phyloP scores from a whole-genome alignment of 2,113 vertebrate genomes.

The Tragelaphus strepsiceros region DNA sequence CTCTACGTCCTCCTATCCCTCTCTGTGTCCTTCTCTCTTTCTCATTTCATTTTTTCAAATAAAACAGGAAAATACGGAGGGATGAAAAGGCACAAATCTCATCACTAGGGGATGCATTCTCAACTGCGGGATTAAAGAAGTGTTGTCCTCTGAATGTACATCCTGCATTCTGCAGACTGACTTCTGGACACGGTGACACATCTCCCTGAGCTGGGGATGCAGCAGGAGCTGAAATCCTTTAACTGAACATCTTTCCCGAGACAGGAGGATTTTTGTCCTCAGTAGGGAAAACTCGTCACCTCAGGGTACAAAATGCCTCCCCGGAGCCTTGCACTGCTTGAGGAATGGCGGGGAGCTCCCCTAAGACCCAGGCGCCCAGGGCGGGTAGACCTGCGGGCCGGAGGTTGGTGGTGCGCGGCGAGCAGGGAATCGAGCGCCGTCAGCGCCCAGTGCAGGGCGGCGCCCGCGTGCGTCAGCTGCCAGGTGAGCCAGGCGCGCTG shows the following conservation, averaged over 20 bases:
- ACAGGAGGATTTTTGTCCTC: neutral
- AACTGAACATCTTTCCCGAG: neutral
- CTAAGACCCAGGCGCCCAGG: rapidly evolving
- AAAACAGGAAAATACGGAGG: too few species aligned
- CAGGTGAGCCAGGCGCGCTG: too few species aligned
- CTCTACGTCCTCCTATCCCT: neutral
- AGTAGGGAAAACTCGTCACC: neutral
- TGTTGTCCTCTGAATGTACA: neutral
- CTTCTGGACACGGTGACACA: neutral
- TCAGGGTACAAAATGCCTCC: neutral
- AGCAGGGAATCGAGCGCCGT: neutral
- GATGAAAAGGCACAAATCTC: neutral
- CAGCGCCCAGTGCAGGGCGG: neutral
- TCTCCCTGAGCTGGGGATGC: neutral
- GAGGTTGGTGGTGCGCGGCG: rapidly evolving
- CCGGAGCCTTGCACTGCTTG: neutral
- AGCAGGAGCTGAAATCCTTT: neutral
- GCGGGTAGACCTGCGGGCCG: rapidly evolving
- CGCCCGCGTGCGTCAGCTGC: too few species aligned
- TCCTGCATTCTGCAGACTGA: neutral
- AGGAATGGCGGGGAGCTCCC: neutral
- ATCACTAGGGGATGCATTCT: neutral
- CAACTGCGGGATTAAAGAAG: neutral
- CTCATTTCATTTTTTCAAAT: neutral
- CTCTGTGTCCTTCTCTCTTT: neutral